Evolutionary conservation across 2,113 vertebrate genomes (phyloP).

Genomic region (Triplophysa siluroides): DNA sequence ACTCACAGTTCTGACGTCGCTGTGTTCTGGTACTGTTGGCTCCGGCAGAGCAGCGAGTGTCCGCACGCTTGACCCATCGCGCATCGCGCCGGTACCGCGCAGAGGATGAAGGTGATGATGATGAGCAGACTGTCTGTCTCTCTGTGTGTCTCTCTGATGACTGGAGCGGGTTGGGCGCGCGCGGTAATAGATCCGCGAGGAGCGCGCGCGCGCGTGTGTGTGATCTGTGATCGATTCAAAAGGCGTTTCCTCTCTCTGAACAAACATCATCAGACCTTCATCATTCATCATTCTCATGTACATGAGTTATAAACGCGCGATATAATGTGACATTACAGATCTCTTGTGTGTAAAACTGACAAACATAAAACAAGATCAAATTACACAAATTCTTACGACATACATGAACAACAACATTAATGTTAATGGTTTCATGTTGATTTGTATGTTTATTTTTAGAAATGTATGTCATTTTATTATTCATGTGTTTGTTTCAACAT

Average conservation of each 20-base stretch:
- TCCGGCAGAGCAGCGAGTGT: constrained; percentile 97
- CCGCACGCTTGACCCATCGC: constrained; percentile 97
- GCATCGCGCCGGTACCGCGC: constrained; percentile 76
- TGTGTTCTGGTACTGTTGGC: constrained; percentile 82
- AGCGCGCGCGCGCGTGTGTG: neutral
- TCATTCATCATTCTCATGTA: too few relatives aligned
- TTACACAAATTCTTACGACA: too few relatives aligned
- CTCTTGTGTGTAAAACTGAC: too few relatives aligned
- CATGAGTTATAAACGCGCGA: too few relatives aligned
- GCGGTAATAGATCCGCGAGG: constrained; percentile 26
- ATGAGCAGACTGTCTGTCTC: neutral
- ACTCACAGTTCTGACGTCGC: constrained; percentile 86
- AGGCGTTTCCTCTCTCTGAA: constrained; percentile 3
- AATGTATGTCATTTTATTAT: too few relatives aligned
- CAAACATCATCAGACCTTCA: too few relatives aligned
- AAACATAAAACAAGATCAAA: too few relatives aligned
- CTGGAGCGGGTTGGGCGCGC: constrained; percentile 24
- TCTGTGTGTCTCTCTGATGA: constrained; percentile 39
- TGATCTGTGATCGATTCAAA: constrained; percentile 8
- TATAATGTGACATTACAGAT: too few relatives aligned
- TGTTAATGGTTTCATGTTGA: too few relatives aligned
- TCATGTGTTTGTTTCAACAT: too few relatives aligned
- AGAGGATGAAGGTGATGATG: neutral
- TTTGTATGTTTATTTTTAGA: too few relatives aligned
- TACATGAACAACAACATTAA: too few relatives aligned